Conservation (phyloP, 2,113 vertebrate genomes). For the Corapipo altera region DNA sequence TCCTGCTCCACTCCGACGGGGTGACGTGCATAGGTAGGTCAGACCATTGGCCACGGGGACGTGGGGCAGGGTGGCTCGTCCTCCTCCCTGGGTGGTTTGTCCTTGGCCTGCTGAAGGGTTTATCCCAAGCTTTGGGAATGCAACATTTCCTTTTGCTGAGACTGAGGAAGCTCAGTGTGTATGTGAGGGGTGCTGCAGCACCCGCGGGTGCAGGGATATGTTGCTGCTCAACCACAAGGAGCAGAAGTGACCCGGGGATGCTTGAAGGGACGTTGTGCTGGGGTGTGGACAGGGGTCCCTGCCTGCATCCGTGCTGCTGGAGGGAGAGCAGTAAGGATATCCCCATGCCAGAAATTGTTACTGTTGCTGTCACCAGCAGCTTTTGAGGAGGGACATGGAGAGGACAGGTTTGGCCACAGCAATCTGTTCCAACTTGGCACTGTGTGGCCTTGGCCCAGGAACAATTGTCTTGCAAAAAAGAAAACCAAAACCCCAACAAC, state of each 20-base stretch:
- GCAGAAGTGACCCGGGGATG: not conserved
- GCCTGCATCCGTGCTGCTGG: not conserved
- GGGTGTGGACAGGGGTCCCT: rapidly evolving
- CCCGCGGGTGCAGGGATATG: rapidly evolving
- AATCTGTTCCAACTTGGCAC: not conserved
- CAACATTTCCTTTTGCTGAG: not conserved
- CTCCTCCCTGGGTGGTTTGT: not conserved
- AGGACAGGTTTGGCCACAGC: not conserved
- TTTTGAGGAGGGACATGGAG: not conserved
- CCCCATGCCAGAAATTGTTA: not conserved
- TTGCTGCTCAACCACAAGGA: not conserved
- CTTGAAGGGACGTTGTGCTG: not conserved
- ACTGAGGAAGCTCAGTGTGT: rapidly evolving
- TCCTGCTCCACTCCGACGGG: constrained; percentile 90
- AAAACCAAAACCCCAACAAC: not conserved
- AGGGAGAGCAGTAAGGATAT: not conserved
- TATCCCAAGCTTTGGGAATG: not conserved
- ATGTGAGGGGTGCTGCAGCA: not conserved
- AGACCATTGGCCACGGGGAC: not conserved
- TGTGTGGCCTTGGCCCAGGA: not conserved
- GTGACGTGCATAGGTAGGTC: constrained; percentile 98
- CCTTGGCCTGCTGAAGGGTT: not conserved
- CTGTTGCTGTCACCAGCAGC: not conserved
- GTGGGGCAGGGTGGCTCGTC: rapidly evolving
- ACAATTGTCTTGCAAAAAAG: not conserved